Conservation (phyloP, 2,113 vertebrate species). For the Ammodytes dubius region DNA sequence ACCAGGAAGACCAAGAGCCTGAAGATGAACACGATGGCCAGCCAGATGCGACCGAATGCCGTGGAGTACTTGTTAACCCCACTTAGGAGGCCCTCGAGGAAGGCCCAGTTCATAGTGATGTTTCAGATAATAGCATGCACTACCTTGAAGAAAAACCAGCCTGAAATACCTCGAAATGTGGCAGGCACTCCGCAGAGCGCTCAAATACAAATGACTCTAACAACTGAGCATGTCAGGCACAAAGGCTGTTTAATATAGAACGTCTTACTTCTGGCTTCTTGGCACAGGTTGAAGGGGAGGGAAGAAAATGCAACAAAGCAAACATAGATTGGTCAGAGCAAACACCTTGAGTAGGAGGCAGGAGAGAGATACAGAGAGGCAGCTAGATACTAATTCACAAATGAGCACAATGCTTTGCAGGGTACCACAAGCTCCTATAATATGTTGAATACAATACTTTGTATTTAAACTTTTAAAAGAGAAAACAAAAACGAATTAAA, state of each 20-base stretch:
- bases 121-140: constrained; percentile 3
- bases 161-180: not conserved
- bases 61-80: constrained; percentile 94
- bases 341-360: constrained; percentile 34
- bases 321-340: constrained; percentile 47
- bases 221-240: constrained; percentile 18
- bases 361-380: constrained; percentile 3
- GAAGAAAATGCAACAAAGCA: constrained; percentile 51
- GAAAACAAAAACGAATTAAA: no score
- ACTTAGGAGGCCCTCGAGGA: constrained; percentile 88
- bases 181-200: not conserved
- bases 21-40: constrained; percentile 94
- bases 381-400: constrained; percentile 2
- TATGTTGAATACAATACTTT: not conserved
- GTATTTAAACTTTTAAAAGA: not conserved
- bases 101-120: constrained; percentile 89
- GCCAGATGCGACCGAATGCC: constrained; percentile 92
- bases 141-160: not conserved
- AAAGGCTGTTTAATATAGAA: constrained; percentile 36
- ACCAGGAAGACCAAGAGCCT: constrained; percentile 92
- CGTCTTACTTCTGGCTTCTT: constrained; percentile 54
- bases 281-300: constrained; percentile 53
- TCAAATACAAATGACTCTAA: not conserved
- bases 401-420: not conserved
- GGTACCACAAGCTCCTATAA: not conserved